Percentiles rank a stretch among this genome's conserved stretches.
Conservation (phyloP, 2,888 invertebrate genomes). For the Yponomeuta cagnagella region DNA sequence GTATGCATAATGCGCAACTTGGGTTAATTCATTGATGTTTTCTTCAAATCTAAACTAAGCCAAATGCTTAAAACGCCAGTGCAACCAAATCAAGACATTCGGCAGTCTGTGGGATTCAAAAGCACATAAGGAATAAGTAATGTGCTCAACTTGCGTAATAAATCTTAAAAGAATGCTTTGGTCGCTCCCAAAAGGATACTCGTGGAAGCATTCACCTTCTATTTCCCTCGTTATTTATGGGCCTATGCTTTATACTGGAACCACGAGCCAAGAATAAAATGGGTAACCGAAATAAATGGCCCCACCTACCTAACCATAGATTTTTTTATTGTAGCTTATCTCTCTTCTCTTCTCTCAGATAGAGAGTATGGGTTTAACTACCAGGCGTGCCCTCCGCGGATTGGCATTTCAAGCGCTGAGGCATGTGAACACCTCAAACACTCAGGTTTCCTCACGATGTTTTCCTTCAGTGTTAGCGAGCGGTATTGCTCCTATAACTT, state of each 20-base stretch:
- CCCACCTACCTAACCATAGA: constrained; percentile 42
- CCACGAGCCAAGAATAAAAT: constrained; percentile 70
- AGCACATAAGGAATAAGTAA: constrained; percentile 73
- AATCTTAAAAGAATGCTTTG: constrained; percentile 76
- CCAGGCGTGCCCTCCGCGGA: too few relatives aligned
- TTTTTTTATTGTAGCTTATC: neutral
- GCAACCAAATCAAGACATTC: constrained; percentile 34
- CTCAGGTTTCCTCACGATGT: too few relatives aligned
- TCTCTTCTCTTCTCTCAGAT: neutral
- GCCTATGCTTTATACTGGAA: constrained; percentile 71
- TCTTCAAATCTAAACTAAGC: too few relatives aligned
- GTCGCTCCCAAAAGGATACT: constrained; percentile 74
- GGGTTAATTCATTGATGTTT: too few relatives aligned
- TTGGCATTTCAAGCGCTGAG: too few relatives aligned
- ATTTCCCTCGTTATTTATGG: constrained; percentile 73
- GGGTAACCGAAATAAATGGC: constrained; percentile 71
- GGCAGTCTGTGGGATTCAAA: constrained; percentile 52
- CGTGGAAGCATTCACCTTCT: constrained; percentile 73
- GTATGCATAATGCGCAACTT: too few relatives aligned
- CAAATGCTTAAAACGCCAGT: constrained; percentile 23
- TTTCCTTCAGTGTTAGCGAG: too few relatives aligned
- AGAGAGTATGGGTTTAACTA: too few relatives aligned
- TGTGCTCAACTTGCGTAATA: constrained; percentile 72
- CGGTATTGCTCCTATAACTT: too few relatives aligned
- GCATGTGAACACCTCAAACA: too few relatives aligned